phyloP scores from a whole-genome alignment of 2,113 vertebrate genomes.

The Silurus asotus region DNA sequence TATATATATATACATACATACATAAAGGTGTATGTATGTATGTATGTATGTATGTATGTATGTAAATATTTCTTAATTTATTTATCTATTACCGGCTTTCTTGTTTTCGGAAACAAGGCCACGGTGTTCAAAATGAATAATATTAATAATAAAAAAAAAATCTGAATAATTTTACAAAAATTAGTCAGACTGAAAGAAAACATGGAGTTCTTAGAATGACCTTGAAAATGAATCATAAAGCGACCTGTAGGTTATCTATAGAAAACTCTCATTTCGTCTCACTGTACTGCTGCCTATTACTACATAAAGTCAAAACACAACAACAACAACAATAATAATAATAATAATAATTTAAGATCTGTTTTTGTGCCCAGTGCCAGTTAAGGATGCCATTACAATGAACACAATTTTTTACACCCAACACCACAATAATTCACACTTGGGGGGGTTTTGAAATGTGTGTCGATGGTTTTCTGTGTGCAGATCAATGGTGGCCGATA shows the following conservation, averaged over 20 bases:
- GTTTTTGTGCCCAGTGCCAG: not conserved
- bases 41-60: not conserved
- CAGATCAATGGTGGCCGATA: conserved; percentile 37
- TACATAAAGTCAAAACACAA: not conserved
- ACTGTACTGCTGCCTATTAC: not conserved
- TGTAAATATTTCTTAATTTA: too few relatives aligned
- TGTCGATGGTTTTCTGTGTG: not conserved
- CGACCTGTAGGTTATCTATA: not conserved
- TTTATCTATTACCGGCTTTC: not conserved
- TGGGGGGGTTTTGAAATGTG: not conserved
- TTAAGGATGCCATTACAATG: not conserved
- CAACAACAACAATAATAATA: not conserved
- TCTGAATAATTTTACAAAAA: not conserved
- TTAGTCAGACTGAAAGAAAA: conserved; percentile 11
- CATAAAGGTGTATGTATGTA: too few relatives aligned
- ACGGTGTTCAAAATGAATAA: not conserved
- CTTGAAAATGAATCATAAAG: conserved; percentile 13
- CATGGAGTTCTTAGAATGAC: conserved; percentile 1
- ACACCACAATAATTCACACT: not conserved
- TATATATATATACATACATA: too few relatives aligned
- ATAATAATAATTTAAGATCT: not conserved
- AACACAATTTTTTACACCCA: not conserved
- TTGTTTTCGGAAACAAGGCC: not conserved
- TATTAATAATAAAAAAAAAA: not conserved
- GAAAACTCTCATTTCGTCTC: not conserved